Evolutionary conservation across 2,113 vertebrate genomes (phyloP).

Genomic region (Rhinogobius similis): DNA sequence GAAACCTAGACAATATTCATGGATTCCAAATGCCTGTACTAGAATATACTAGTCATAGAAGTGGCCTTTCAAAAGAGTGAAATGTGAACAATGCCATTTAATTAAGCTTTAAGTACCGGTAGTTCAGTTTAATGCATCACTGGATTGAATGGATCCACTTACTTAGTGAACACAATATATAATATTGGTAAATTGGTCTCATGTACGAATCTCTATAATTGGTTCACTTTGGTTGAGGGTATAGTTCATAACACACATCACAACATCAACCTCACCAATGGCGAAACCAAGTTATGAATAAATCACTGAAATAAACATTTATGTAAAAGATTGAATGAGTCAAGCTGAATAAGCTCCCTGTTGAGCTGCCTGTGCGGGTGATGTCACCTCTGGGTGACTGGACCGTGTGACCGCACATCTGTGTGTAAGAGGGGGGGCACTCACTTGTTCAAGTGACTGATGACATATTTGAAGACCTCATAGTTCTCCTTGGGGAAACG

Average conservation of each 20-base stretch:
- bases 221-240: neutral
- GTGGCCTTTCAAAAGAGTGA: neutral
- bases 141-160: neutral
- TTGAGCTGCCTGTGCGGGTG: constrained; percentile 10
- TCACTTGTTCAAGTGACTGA: constrained; percentile 91
- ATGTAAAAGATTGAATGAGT: constrained; percentile 19
- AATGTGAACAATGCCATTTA: neutral
- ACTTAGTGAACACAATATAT: neutral
- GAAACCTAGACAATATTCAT: too few species aligned
- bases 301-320: neutral
- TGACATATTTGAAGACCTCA: constrained; percentile 96
- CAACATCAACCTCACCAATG: neutral
- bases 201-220: neutral
- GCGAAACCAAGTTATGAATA: neutral
- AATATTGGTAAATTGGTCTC: neutral
- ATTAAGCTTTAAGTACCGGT: neutral
- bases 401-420: constrained; percentile 18
- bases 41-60: neutral
- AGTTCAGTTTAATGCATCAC: neutral
- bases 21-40: neutral
- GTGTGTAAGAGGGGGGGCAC: constrained; percentile 50
- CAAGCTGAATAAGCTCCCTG: constrained; percentile 10
- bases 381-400: constrained; percentile 38
- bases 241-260: neutral
- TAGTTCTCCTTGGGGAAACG: constrained; percentile 94